Evolutionary conservation across 1,140 invertebrate genomes (phyloP).

Genomic region (Dolichoris vasculosae): DNA sequence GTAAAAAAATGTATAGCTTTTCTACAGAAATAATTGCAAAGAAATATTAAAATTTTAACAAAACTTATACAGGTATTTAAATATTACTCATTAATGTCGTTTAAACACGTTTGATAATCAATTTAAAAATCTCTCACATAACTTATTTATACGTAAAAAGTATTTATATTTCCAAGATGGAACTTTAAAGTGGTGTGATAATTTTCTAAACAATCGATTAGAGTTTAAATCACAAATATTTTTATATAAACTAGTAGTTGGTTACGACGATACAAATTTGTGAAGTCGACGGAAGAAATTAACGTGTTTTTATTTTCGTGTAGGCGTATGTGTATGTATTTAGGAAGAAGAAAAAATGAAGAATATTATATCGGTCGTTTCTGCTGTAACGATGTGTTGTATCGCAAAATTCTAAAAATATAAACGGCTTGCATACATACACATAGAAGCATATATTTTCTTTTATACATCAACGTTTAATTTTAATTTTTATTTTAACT

Average conservation of each 20-base stretch:
- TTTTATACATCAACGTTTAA: no score
- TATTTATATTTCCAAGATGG: no score
- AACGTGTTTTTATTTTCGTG: neutral
- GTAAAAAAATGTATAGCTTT: no score
- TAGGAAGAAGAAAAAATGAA: neutral
- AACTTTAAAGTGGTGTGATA: no score
- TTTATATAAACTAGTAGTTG: neutral
- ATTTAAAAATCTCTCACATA: no score
- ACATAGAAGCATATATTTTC: no score
- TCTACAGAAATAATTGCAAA: no score
- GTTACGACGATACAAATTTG: neutral
- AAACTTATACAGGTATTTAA: no score
- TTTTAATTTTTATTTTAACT: neutral
- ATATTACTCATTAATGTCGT: no score
- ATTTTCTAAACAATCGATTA: neutral
- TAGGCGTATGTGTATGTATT: neutral
- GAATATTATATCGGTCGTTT: neutral
- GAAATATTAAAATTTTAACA: no score
- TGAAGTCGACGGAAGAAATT: neutral
- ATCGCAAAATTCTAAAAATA: slow-evolving; percentile 17
- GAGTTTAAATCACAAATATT: neutral
- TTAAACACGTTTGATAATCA: no score
- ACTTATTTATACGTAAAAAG: no score
- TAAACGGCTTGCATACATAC: neutral
- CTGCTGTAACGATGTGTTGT: neutral